These are phyloP conservation scores for Phrynocephalus versicolor DNA, from an alignment of 2,113 vertebrate species.

Conservation along the genomic window DNA sequence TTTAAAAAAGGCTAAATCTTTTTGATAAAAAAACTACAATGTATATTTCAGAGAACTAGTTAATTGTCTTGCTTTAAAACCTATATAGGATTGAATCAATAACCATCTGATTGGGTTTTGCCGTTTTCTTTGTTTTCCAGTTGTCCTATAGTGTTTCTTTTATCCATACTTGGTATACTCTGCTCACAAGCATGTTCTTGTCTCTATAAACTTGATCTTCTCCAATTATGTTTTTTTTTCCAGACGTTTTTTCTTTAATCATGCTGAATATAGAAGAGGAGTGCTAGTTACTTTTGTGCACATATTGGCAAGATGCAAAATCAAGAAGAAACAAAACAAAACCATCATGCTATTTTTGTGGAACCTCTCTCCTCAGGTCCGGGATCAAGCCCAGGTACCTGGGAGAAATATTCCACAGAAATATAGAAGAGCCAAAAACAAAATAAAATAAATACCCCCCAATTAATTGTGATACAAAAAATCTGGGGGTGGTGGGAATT, in stretches of 20 bases:
- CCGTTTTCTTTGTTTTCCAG: background rate
- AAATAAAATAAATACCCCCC: too few relatives aligned
- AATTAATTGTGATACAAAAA: background rate
- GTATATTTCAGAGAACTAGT: background rate
- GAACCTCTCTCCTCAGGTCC: background rate
- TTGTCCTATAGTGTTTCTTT: background rate
- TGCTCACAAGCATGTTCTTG: background rate
- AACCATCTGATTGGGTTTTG: background rate
- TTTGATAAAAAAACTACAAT: background rate
- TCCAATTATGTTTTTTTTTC: too few relatives aligned
- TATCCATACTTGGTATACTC: background rate
- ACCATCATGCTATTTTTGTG: too few relatives aligned
- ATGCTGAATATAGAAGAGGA: background rate
- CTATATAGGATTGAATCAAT: background rate
- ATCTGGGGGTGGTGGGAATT: background rate
- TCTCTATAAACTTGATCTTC: too few relatives aligned
- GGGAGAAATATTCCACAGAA: background rate
- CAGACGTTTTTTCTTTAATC: too few relatives aligned
- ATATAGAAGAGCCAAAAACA: background rate
- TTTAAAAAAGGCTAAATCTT: background rate
- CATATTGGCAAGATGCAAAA: background rate
- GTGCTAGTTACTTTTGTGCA: background rate
- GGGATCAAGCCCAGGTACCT: background rate
- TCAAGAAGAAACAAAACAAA: too few relatives aligned
- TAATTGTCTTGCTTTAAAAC: background rate